phyloP scores from a whole-genome alignment of 2,113 vertebrate species.

The Poecilia latipinna region DNA sequence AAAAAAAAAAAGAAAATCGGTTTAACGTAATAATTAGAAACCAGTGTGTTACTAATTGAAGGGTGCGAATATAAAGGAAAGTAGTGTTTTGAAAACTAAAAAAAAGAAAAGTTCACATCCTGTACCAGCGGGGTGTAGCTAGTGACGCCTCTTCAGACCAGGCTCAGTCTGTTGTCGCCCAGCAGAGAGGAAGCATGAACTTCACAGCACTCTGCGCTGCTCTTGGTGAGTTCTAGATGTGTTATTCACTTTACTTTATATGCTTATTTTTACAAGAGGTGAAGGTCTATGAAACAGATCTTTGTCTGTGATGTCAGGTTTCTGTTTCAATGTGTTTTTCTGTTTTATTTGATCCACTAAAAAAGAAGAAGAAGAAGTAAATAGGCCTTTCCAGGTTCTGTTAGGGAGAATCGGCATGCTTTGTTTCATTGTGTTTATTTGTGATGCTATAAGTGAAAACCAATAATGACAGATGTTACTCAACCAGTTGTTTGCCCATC shows the following conservation, averaged over 20 bases:
- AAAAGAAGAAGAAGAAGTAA: too few relatives aligned
- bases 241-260: background rate
- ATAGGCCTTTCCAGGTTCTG: background rate
- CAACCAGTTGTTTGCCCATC: too few relatives aligned
- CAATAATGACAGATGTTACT: too few relatives aligned
- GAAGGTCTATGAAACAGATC: background rate
- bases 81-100: too few relatives aligned
- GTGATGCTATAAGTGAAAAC: too few relatives aligned
- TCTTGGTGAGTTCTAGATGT: conserved; percentile 8
- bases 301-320: background rate
- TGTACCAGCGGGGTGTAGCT: background rate
- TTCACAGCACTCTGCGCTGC: conserved; percentile 8
- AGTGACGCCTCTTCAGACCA: background rate
- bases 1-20: too few relatives aligned
- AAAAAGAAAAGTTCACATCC: background rate
- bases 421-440: background rate
- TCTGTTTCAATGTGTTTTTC: background rate
- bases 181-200: background rate
- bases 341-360: background rate
- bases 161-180: background rate
- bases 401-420: background rate
- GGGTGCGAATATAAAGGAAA: too few relatives aligned
- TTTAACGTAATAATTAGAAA: too few relatives aligned
- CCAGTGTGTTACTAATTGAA: too few relatives aligned
- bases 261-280: background rate